These are phyloP conservation scores for Solen grandis DNA, from an alignment of 1,140 invertebrate species.

Conservation along the genomic window DNA sequence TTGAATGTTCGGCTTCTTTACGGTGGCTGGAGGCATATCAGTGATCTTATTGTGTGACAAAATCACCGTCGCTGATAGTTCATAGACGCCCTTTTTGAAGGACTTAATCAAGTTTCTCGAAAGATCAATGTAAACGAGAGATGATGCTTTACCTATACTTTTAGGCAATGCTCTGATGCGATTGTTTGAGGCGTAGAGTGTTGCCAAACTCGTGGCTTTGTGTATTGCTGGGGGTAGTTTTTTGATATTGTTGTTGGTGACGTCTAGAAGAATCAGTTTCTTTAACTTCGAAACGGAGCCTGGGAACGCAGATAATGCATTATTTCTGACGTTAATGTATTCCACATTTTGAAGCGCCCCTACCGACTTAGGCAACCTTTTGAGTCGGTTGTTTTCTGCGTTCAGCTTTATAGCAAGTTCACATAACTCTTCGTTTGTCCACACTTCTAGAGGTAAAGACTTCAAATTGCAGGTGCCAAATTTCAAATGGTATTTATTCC, in stretches of 20 bases:
- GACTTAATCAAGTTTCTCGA: slow-evolving; percentile 75
- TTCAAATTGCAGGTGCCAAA: slow-evolving; percentile 75
- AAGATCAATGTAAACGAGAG: slow-evolving; percentile 70
- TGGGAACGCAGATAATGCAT: slow-evolving; percentile 72
- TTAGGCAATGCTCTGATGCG: slow-evolving; percentile 74
- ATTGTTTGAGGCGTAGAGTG: slow-evolving; percentile 73
- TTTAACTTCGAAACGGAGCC: slow-evolving; percentile 75
- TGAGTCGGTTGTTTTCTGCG: slow-evolving; percentile 77
- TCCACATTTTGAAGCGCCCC: slow-evolving; percentile 70
- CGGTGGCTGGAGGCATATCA: slow-evolving; percentile 69
- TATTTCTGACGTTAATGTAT: slow-evolving; percentile 75
- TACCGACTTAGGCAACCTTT: slow-evolving; percentile 72
- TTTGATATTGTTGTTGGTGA: slow-evolving; percentile 77
- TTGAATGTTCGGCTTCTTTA: slow-evolving; percentile 77
- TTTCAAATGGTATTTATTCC: slow-evolving; percentile 69
- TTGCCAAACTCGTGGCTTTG: slow-evolving; percentile 70
- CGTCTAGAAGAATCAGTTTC: slow-evolving; percentile 69
- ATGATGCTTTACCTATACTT: slow-evolving; percentile 73
- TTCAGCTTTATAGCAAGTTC: slow-evolving; percentile 69
- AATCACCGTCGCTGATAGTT: slow-evolving; percentile 71
- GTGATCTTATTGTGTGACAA: slow-evolving; percentile 72
- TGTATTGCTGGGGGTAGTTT: slow-evolving; percentile 76
- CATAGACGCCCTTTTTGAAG: slow-evolving; percentile 77
- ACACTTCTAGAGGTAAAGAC: slow-evolving; percentile 76
- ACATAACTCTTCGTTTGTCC: slow-evolving; percentile 77